Base-by-base conservation (phyloP, 2,888 invertebrate genomes). In the Spatulosminthurus flaviceps region DNA sequence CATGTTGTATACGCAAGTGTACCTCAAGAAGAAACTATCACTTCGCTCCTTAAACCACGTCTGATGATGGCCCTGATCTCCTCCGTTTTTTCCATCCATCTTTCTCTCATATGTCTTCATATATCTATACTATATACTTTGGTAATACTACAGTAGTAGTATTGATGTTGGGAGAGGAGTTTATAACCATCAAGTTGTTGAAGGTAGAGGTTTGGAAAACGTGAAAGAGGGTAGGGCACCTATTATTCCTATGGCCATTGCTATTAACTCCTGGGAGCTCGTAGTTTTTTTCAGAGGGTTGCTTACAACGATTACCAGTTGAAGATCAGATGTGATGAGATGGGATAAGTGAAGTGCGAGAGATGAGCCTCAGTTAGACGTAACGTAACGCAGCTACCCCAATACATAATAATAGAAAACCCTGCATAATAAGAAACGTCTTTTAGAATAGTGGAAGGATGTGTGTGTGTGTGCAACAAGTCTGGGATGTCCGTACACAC, bases 151-250 rank as follows among this genome's bases (percentile, higher is more conserved):
- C 34, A 51, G 51, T 51, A 19, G 51, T n/a, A 51, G 19, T n/a
- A n/a, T n/a, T n/a, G n/a, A n/a, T n/a, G n/a, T n/a, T n/a, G n/a
- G n/a, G n/a, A n/a, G n/a, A n/a, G 16, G 51, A 51, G 51, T 51
- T 51, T 51, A 51, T 51, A 51, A 51, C 51, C 51, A 51, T 51
- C 51, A 51, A 51, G 51, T 51, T 51, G 51, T 51, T 51, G 51
- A 51, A 51, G 51, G 51, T 51, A 51, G 51, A 51, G 51, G 51
- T 51, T 51, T 51, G 5, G 51, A 51, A 51, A 51, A 51, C 51
- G 51, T 51, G 51, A 51, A 51, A 51, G 51, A 51, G 51, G 51
- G 51, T 51, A 51, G 51, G 51, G 51, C 51, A 51, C 51, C 51
- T 51, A 51, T 51, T 51, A 51, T 51, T 51, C 51, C 51, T 51